Evolutionary conservation across 2,797 vertebrate species (phyloP), one percentile per base, ranked within the genome.

Genomic region (Diceros bicornis): DNA sequence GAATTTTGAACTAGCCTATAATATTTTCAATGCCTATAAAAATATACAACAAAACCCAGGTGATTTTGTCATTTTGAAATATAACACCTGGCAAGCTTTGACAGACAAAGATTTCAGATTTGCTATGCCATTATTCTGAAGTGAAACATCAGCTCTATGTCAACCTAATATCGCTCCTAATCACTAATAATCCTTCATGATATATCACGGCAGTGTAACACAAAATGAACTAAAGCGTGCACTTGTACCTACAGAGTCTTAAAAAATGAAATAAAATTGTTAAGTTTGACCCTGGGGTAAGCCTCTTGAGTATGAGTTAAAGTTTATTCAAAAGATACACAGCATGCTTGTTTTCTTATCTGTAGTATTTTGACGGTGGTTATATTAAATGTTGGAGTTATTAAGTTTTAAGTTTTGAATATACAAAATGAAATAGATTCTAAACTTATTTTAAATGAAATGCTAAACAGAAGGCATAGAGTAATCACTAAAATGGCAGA

Each of bases 61-160:
- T 23, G 25, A 55, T 85, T 85, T 85, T 82, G 27, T 89, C 32
- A 97, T 91, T 91, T 89, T 94, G 59, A 85, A 89, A 47, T 69
- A 91, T 25, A 81, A 66, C 23, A 25, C 5, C 78, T 44, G 13
- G 14, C 2, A 91, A 71, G 23, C 2, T 85, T 66, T 66, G 32
- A 79, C 14, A 75, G 16, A 79, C 8, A 50, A 18, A 12, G 27
- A 55, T 74, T 92, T 93, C 23, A 27, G 3, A 74, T 72, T 84
- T 88, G 3, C 44, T 61, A 62, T 17, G 12, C 6, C 34, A 34
- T 64, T 96, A 16, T 79, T 71, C 32, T 91, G 27, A 68, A 52
- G 29, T 47, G 34, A 83, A 75, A 52, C 16, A 52, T 87, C 69
- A 94, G 20, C 13, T 71, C 71, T 57, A 25, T 87, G 32, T 89